Evolutionary conservation across 2,797 vertebrate genomes (phyloP).

Genomic region (Staurois parvus): DNA sequence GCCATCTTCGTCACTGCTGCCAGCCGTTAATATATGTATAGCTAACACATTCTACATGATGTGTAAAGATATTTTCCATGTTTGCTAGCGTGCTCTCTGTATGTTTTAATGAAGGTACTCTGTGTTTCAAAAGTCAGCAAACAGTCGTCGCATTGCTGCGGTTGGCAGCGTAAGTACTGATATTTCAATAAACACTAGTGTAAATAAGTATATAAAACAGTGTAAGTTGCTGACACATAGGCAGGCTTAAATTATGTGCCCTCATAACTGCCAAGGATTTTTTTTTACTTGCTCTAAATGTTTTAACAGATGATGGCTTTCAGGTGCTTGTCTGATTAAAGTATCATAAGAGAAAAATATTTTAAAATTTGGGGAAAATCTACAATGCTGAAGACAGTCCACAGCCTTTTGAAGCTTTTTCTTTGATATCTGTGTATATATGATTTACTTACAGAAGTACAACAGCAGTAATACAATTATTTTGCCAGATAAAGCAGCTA

Average conservation of each 20-base stretch:
- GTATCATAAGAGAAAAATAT: neutral
- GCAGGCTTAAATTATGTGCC: constrained; percentile 72
- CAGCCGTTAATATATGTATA: constrained; percentile 44
- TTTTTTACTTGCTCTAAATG: constrained; percentile 31
- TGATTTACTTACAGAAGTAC: too few relatives aligned
- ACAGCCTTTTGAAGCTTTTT: too few relatives aligned
- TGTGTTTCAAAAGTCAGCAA: constrained; percentile 72
- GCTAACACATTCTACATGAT: constrained; percentile 54
- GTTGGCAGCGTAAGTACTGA: constrained; percentile 75
- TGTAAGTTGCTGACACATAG: constrained; percentile 72
- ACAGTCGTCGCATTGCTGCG: constrained; percentile 68
- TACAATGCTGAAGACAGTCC: too few relatives aligned
- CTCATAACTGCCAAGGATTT: constrained; percentile 66
- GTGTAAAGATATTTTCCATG: constrained; percentile 59
- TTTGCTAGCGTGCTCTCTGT: constrained; percentile 70
- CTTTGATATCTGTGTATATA: too few relatives aligned
- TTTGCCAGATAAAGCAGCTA: too few relatives aligned
- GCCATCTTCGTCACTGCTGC: constrained; percentile 25
- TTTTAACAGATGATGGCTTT: constrained; percentile 43
- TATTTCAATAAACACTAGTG: constrained; percentile 75
- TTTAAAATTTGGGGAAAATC: too few relatives aligned
- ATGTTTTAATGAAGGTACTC: constrained; percentile 74
- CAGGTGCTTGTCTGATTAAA: constrained; percentile 32
- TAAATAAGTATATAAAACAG: constrained; percentile 75
- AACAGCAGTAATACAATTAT: too few relatives aligned